Conservation (phyloP, 2,888 invertebrate genomes). For the Podabrus alpinus region DNA sequence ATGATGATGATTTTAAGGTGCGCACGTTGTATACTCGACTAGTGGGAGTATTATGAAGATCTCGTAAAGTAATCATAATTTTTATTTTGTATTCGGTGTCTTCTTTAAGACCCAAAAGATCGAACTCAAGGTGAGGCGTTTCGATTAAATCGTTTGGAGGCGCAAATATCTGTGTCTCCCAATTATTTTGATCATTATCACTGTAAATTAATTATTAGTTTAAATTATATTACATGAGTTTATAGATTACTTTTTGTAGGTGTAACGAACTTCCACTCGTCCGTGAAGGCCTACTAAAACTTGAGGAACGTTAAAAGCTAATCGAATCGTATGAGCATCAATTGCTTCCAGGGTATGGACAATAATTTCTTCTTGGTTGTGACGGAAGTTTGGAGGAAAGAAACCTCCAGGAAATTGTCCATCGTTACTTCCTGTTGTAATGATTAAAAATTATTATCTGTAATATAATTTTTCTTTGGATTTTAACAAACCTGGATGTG, state of each 20-base stretch:
- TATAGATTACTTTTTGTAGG: constrained; percentile 68
- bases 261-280: constrained; percentile 84
- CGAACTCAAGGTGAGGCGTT: constrained; percentile 84
- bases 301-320: constrained; percentile 81
- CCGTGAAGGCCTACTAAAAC: constrained; percentile 85
- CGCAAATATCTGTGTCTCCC: constrained; percentile 86
- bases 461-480: background rate
- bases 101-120: constrained; percentile 74
- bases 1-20: constrained; percentile 63
- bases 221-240: background rate
- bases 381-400: constrained; percentile 55
- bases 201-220: constrained; percentile 33
- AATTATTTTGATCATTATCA: constrained; percentile 68
- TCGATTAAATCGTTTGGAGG: constrained; percentile 85
- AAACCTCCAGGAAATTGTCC: constrained; percentile 35
- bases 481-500: constrained; percentile 40
- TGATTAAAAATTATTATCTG: background rate
- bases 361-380: constrained; percentile 57
- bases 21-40: constrained; percentile 77
- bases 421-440: constrained; percentile 7
- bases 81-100: constrained; percentile 82
- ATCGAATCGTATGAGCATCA: constrained; percentile 77
- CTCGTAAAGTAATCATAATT: constrained; percentile 77
- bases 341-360: constrained; percentile 70
- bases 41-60: constrained; percentile 75